These are phyloP conservation scores for Pongo pygmaeus DNA, from an alignment of 2,113 vertebrate genomes.

Conservation along the genomic window DNA sequence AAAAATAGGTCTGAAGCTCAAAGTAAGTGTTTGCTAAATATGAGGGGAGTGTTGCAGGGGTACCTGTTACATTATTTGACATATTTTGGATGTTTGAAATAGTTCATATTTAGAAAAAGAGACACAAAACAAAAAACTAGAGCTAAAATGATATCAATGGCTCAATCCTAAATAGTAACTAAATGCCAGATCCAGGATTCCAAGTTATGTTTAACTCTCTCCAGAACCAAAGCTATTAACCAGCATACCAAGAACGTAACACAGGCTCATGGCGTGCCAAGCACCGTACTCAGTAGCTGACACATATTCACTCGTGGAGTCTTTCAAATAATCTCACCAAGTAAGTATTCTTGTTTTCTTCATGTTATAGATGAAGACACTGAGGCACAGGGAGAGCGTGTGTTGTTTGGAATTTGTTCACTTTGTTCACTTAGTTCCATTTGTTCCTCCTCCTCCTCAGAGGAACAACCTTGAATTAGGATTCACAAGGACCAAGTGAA, in stretches of 20 bases:
- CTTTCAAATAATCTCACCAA: no score
- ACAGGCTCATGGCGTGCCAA: fast-evolving
- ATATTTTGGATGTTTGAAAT: background rate
- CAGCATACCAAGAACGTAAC: fast-evolving
- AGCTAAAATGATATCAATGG: background rate
- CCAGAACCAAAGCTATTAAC: background rate
- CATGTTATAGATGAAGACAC: background rate
- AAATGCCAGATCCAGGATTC: background rate
- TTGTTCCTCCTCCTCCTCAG: background rate
- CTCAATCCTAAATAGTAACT: background rate
- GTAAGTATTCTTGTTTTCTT: background rate
- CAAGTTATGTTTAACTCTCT: background rate
- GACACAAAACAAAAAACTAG: background rate
- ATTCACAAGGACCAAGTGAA: no score
- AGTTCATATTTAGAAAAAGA: background rate
- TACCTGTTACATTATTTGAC: background rate
- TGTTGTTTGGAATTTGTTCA: background rate
- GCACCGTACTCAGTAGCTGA: background rate
- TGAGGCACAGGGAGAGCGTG: fast-evolving
- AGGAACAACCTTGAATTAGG: background rate
- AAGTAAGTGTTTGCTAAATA: background rate
- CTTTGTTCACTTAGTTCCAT: background rate
- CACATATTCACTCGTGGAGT: fast-evolving
- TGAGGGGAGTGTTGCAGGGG: background rate
- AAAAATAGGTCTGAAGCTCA: background rate